Percentiles rank a stretch among this genome's conserved stretches.
phyloP scores from a whole-genome alignment of 2,797 vertebrate species.

The Ctenosaura bakeri region DNA sequence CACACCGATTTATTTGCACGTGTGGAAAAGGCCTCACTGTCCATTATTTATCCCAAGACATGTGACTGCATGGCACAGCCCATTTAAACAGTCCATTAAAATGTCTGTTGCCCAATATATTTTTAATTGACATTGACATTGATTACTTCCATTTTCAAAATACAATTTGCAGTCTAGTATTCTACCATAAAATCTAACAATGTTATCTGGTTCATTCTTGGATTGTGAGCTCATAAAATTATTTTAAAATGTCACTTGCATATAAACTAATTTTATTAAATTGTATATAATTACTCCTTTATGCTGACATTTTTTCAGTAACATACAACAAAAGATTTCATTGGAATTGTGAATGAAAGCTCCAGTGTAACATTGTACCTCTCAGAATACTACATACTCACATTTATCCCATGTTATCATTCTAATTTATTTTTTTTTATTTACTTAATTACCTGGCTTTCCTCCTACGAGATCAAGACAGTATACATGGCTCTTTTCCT shows the following conservation, averaged over 20 bases:
- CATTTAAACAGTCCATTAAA: not conserved
- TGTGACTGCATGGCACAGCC: no score
- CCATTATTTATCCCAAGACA: no score
- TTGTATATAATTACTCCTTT: not conserved
- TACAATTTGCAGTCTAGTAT: not conserved
- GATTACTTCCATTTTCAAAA: constrained; percentile 3
- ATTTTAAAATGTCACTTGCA: not conserved
- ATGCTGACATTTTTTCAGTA: not conserved
- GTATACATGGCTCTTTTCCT: no score
- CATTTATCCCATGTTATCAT: not conserved
- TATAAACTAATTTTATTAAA: not conserved
- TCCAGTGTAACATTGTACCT: not conserved
- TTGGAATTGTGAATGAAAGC: not conserved
- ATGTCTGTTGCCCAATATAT: not conserved
- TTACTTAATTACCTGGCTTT: not conserved
- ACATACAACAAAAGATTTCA: not conserved
- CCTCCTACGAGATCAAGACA: no score
- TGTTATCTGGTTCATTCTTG: not conserved
- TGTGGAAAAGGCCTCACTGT: no score
- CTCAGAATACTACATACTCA: no score
- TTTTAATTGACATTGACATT: not conserved
- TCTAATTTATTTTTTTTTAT: not conserved
- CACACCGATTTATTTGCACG: no score
- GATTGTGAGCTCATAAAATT: not conserved
- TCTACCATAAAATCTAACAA: not conserved